phyloP scores from a whole-genome alignment of 2,113 vertebrate species.

The Rhinopomastus cyanomelas region DNA sequence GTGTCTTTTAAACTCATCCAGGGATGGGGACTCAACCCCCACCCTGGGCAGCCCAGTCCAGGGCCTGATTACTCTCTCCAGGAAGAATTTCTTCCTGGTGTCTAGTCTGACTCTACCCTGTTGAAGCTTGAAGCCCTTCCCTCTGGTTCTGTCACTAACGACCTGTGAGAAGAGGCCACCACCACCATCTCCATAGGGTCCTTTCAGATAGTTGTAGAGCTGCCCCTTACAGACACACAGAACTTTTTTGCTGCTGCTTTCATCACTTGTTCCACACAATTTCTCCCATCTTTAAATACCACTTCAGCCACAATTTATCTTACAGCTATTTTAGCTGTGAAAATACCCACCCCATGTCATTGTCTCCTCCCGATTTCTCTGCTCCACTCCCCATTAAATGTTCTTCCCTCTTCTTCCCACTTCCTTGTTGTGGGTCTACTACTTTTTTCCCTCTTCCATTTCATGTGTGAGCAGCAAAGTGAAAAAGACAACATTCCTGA shows the following conservation, averaged over 20 bases:
- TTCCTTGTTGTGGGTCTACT: not conserved
- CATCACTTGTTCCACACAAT: not conserved
- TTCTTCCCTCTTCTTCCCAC: not conserved
- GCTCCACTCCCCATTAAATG: not conserved
- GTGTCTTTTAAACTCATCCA: no score
- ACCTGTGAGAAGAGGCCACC: no score
- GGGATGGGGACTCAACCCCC: no score
- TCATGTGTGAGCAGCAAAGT: not conserved
- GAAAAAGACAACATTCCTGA: slow-evolving; percentile 24
- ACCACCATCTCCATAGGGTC: no score
- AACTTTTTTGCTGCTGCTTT: not conserved
- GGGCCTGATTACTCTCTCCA: no score
- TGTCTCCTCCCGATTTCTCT: not conserved
- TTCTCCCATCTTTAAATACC: not conserved
- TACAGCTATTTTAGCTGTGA: not conserved
- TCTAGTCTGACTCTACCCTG: no score
- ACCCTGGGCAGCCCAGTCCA: no score
- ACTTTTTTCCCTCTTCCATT: not conserved
- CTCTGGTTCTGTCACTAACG: no score
- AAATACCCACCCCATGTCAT: not conserved
- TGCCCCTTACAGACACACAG: no score
- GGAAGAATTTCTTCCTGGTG: no score
- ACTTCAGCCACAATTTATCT: not conserved
- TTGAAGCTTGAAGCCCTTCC: no score
- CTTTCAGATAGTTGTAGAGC: no score